Evolutionary conservation across 2,888 invertebrate genomes (phyloP), one percentile per base, ranked within the genome.

Genomic region (Drosophila bunnanda): DNA sequence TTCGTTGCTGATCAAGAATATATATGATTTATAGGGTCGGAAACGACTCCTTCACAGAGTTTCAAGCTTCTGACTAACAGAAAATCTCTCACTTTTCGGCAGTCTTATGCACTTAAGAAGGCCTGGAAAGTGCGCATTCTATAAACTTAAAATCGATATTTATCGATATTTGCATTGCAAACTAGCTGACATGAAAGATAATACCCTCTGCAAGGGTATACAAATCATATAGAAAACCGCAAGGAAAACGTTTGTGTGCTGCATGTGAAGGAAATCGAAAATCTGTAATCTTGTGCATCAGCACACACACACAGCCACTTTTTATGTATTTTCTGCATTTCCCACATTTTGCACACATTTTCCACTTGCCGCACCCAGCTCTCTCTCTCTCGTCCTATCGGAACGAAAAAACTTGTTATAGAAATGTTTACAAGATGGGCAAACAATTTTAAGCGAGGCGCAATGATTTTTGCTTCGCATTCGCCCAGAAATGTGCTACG

Each of bases 241-340:
- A 66, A 39, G 65, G 38, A 39, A 66, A 48, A 39, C 15, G 25
- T 46, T 48, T 64, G 61, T 28, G 46, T 15, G 15, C 17, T 43
- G 62, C n/a, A 17, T 15, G 28, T 28, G 17, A 25, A 22, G 64
- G 39, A 64, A 64, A 64, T 64, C 48, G 64, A 64, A 64, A 64
- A 38, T 66, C 48, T 39, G 66, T 32, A 64, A 64, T 64, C 64
- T 41, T 66, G 62, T 66, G 66, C 62, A 65, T 39, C 62, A 66
- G 25, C 44, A 43, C 43, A 44, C 20, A 61, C 28, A 44, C 36
- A 36, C 44, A 62, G 61, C 28, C 57, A 39, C 48, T 48, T 66
- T 66, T 50, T 50, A 34, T 25, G 32, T 48, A 22, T 22, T 50
- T 32, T 20, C 17, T n/a, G 12, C 30, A 52, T 58, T 58, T 58